These are phyloP conservation scores for Magallana ariakensis DNA, from an alignment of 1,140 invertebrate species.

Conservation along the genomic window DNA sequence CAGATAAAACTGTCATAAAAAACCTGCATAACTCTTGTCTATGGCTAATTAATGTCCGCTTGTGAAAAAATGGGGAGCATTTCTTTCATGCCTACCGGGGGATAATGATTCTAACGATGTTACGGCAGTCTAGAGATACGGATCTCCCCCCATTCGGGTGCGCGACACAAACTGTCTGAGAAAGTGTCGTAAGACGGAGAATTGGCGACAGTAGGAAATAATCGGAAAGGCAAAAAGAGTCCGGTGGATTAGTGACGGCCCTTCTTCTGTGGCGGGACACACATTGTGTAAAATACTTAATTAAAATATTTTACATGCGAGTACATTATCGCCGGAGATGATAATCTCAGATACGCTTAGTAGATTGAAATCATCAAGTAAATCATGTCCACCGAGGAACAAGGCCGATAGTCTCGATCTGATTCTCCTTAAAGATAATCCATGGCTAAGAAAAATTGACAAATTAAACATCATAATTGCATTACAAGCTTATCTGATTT, in stretches of 20 bases:
- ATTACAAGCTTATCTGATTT: not conserved
- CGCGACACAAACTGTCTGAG: conserved; percentile 16
- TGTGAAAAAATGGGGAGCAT: not conserved
- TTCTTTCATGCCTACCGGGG: conserved; percentile 17
- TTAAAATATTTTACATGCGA: conserved; percentile 34
- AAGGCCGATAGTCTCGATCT: conserved; percentile 8
- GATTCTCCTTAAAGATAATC: conserved; percentile 25
- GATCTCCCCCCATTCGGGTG: conserved; percentile 8
- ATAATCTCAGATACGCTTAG: not conserved
- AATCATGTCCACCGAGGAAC: not conserved
- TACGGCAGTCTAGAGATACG: not conserved
- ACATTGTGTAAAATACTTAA: conserved; percentile 28
- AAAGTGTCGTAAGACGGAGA: conserved; percentile 27
- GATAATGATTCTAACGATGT: conserved; percentile 22
- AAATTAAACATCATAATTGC: conserved; percentile 32
- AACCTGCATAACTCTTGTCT: not conserved
- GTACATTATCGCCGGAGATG: conserved; percentile 16
- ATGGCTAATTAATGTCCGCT: conserved; percentile 7
- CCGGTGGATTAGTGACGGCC: not conserved
- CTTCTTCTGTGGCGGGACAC: not conserved
- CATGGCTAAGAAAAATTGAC: not conserved
- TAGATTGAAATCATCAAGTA: not conserved
- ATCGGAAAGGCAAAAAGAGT: conserved; percentile 8
- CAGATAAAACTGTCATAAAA: not conserved
- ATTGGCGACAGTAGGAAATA: conserved; percentile 19